Percentiles rank a stretch among this genome's conserved stretches.
phyloP scores from a whole-genome alignment of 2,797 vertebrate genomes.

The Sylvilagus floridanus region DNA sequence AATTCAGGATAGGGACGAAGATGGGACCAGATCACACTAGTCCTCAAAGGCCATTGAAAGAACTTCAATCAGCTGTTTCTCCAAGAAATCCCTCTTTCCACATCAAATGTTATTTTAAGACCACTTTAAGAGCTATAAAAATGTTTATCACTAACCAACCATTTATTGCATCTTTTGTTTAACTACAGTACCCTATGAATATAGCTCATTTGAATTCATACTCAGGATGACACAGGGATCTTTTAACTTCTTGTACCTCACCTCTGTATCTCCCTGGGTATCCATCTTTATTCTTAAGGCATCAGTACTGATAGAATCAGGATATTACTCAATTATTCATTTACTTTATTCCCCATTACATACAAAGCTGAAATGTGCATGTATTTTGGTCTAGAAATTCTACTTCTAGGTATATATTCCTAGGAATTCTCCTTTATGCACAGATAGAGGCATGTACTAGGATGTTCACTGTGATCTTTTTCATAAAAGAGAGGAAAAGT shows the following conservation, averaged over 20 bases:
- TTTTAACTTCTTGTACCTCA: not conserved
- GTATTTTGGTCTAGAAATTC: not conserved
- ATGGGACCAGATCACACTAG: not conserved
- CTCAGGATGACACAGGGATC: not conserved
- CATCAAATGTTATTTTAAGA: not conserved
- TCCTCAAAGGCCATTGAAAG: not conserved
- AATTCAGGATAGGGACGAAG: not conserved
- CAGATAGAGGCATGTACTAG: not conserved
- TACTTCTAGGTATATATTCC: constrained; percentile 10
- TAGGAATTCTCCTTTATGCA: not conserved
- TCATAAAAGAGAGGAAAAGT: not conserved
- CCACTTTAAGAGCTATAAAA: not conserved
- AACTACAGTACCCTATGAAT: not conserved
- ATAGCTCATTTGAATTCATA: not conserved
- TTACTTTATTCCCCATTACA: not conserved
- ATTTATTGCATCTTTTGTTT: not conserved
- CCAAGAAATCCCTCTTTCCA: not conserved
- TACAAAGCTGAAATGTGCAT: not conserved
- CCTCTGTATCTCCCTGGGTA: not conserved
- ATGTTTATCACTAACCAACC: not conserved
- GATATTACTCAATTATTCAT: not conserved
- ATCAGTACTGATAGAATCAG: not conserved
- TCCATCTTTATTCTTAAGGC: not conserved
- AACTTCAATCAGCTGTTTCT: not conserved
- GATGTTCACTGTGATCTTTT: not conserved